phyloP scores from a whole-genome alignment of 2,888 invertebrate species.

The Drosophila infuscata region DNA sequence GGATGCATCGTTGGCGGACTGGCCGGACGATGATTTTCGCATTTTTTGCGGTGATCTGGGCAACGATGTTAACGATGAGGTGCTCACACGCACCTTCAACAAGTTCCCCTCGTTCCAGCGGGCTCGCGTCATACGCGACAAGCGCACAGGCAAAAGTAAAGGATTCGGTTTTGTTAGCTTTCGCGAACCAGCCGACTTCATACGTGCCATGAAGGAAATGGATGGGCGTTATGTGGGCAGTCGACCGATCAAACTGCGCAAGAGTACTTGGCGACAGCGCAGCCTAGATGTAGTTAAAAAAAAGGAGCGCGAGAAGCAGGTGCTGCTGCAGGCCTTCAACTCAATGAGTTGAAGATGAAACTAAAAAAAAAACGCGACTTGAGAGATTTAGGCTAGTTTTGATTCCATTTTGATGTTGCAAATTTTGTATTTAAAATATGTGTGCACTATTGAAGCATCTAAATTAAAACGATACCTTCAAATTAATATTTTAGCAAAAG shows the following conservation, averaged over 20 bases:
- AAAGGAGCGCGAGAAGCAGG: slow-evolving; percentile 97
- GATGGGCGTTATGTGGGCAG: slow-evolving; percentile 99
- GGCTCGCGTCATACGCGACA: slow-evolving; percentile 98
- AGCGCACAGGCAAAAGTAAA: slow-evolving; percentile 98
- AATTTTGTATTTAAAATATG: slow-evolving; percentile 57
- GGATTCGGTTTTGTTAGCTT: slow-evolving; percentile 99
- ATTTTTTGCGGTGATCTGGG: slow-evolving; percentile 99
- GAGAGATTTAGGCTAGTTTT: slow-evolving; percentile 64
- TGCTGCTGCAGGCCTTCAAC: slow-evolving; percentile 87
- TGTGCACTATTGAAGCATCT: slow-evolving; percentile 40
- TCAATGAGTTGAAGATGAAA: slow-evolving; percentile 53
- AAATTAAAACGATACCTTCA: slow-evolving; percentile 41
- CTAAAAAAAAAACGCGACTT: not conserved
- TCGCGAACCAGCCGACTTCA: slow-evolving; percentile 98
- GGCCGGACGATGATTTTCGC: slow-evolving; percentile 99
- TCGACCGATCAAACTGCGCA: slow-evolving; percentile 98
- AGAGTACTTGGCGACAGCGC: slow-evolving; percentile 98
- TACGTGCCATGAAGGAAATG: slow-evolving; percentile 99
- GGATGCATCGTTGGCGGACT: slow-evolving; percentile 95
- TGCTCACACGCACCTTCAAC: slow-evolving; percentile 97
- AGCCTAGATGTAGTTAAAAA: slow-evolving; percentile 97
- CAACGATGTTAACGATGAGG: slow-evolving; percentile 99
- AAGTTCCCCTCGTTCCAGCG: slow-evolving; percentile 96
- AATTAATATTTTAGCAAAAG: slow-evolving; percentile 58
- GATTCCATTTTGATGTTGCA: slow-evolving; percentile 62